Conservation (phyloP, 2,797 vertebrate species). For the Hipposideros larvatus region DNA sequence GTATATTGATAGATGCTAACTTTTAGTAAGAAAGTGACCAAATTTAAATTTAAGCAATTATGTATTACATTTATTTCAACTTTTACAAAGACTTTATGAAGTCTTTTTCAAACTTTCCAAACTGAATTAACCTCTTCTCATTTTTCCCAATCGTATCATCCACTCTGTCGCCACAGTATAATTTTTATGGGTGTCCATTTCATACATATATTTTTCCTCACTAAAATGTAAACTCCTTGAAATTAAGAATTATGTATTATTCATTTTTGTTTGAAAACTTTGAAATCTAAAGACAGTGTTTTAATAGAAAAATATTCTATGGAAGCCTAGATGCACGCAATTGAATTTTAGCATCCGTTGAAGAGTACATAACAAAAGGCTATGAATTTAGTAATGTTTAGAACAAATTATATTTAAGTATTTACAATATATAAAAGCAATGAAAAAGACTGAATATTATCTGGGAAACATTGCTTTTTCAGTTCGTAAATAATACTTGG, state of each 20-base stretch:
- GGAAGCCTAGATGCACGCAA: not conserved
- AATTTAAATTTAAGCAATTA: not conserved
- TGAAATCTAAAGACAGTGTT: not conserved
- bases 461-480: not conserved
- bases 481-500: not conserved
- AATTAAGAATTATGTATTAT: not conserved
- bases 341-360: slow-evolving; percentile 4
- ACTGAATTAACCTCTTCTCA: not conserved
- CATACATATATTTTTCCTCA: not conserved
- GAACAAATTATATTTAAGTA: not conserved
- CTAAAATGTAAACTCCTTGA: not conserved
- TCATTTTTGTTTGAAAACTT: not conserved
- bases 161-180: not conserved
- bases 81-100: not conserved
- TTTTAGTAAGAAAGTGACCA: not conserved
- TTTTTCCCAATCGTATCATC: not conserved
- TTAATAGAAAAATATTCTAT: not conserved
- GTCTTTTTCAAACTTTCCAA: not conserved
- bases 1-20: not conserved
- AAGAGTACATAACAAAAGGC: not conserved
- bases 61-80: not conserved
- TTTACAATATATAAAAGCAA: not conserved
- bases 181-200: not conserved
- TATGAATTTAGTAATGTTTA: not conserved
- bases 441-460: not conserved